Evolutionary conservation across 1,140 invertebrate species (phyloP), one percentile per base, ranked within the genome.

Genomic region (Acarapis woodi): DNA sequence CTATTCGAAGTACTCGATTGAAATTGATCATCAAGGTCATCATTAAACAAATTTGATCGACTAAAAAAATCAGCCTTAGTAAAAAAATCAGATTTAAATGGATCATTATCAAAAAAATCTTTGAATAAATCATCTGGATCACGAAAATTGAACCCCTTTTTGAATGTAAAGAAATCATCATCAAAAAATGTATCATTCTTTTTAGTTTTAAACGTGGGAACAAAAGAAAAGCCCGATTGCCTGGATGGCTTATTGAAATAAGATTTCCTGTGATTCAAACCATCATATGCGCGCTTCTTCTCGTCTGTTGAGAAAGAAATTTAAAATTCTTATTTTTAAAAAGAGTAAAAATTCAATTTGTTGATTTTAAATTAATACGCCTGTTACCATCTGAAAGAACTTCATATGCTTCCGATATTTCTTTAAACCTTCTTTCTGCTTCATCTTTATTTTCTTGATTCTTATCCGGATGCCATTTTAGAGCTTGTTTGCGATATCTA

Each of bases 391-490:
- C 88, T 45, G 76, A 87, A 21, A 97, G 62, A 20, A 99, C 82
- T 73, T 97, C 88, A 58, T 97, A 99, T 5, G 90, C 88, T 55
- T 97, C 85, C 30, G 87, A 90, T 42, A 99, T 87, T 62, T 94
- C 80, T 60, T 94, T 93, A 59, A 99, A 99, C 53, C 68, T 76
- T 55, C 66, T 74, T 47, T 88, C 93, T 4, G 90, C 79, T 58
- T 93, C 82, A 32, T 94, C 85, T 51, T 80, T 67, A 54, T 80
- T 82, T 44, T 93, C 74, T 35, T 82, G 83, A 61, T 99, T 97
- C 62, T 99, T 99, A 62, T 99, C 90, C n/a, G 90, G 90, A 62
- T 99, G 90, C 88, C 88, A 99, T 71, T 82, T 88, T 29, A 97
- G 58, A 22, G 90, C 90, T 50, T 96, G 61, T 64, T 82, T 83